phyloP scores from a whole-genome alignment of 2,113 vertebrate species.

The Phasianus colchicus region DNA sequence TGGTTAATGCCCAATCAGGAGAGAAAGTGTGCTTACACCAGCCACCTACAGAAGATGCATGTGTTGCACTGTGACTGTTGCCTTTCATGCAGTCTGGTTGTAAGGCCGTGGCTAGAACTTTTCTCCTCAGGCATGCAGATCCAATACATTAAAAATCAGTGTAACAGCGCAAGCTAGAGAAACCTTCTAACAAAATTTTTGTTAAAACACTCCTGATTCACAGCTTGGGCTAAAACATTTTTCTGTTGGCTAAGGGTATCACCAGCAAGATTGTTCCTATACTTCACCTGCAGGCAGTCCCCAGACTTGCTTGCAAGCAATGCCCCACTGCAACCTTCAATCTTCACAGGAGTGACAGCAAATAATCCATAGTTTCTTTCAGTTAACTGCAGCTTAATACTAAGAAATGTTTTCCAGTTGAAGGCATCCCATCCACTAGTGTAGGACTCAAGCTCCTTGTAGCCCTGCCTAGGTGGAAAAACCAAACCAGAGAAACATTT shows the following conservation, averaged over 20 bases:
- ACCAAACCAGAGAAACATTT: background rate
- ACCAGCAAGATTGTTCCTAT: background rate
- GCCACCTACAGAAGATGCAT: background rate
- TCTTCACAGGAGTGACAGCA: background rate
- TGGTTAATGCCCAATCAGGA: background rate
- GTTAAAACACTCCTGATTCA: background rate
- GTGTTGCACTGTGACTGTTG: background rate
- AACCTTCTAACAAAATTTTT: background rate
- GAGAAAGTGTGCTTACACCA: background rate
- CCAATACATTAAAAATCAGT: background rate
- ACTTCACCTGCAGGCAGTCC: background rate
- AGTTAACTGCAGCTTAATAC: background rate
- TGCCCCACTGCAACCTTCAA: background rate
- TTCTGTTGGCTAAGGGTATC: background rate
- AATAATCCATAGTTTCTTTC: background rate
- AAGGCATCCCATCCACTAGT: background rate
- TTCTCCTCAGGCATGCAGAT: background rate
- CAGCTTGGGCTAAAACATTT: background rate
- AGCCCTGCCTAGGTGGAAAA: background rate
- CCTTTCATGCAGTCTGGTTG: background rate
- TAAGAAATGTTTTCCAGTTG: background rate
- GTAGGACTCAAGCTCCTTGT: background rate
- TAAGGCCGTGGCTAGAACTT: background rate
- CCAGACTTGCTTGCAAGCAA: background rate
- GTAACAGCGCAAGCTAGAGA: background rate